Evolutionary conservation across 2,888 invertebrate species (phyloP).

Genomic region (Nemapogon koenigi): DNA sequence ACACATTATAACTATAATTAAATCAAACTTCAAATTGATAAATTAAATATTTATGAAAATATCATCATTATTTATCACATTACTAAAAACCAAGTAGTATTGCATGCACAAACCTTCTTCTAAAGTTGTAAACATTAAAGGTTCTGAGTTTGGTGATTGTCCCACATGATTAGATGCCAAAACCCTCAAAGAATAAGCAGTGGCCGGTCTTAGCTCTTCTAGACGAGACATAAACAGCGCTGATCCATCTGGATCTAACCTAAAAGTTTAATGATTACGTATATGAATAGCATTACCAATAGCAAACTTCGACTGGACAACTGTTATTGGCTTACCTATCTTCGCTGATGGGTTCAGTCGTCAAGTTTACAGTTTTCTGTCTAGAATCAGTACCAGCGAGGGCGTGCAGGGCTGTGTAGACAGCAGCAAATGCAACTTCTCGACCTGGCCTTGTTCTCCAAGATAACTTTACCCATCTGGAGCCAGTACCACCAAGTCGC

Average conservation of each 20-base stretch:
- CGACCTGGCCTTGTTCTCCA: constrained; percentile 46
- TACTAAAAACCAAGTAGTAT: not conserved
- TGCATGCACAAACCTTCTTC: constrained; percentile 68
- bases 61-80: not conserved
- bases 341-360: constrained; percentile 21
- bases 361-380: constrained; percentile 26
- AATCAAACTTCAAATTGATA: not conserved
- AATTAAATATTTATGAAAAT: not conserved
- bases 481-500: constrained; percentile 64
- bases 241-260: constrained; percentile 23
- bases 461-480: constrained; percentile 64
- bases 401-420: constrained; percentile 28
- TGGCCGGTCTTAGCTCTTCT: constrained; percentile 69
- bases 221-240: constrained; percentile 28
- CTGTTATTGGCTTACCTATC: constrained; percentile 19
- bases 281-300: not conserved
- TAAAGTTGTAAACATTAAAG: constrained; percentile 70
- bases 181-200: constrained; percentile 71
- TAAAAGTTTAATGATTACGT: constrained; percentile 12
- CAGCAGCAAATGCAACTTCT: constrained; percentile 23
- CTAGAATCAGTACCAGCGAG: constrained; percentile 22
- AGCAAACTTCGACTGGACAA: not conserved
- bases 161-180: constrained; percentile 76
- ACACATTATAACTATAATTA: constrained; percentile 1
- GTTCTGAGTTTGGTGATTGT: constrained; percentile 71